These are phyloP conservation scores for Cossypha niveicapilla DNA, from an alignment of 2,797 vertebrate species.

Conservation along the genomic window DNA sequence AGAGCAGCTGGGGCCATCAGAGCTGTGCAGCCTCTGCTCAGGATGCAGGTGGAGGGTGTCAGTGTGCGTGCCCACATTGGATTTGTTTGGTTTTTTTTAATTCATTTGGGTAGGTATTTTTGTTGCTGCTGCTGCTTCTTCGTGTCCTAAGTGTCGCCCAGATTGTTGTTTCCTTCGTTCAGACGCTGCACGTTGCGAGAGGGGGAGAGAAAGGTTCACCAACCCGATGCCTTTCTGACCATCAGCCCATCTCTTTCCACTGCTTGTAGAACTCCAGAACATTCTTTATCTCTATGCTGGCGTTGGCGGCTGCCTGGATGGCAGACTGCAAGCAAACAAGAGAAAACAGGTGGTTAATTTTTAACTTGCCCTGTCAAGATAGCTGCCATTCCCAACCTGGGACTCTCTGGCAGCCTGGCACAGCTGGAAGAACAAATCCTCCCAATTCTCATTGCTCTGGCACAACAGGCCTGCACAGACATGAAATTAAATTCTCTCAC, in stretches of 20 bases:
- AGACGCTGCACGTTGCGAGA: slow-evolving; percentile 46
- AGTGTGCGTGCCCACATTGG: not conserved
- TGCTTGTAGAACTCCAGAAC: slow-evolving; percentile 94
- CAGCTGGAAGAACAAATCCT: not conserved
- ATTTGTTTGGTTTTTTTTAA: not conserved
- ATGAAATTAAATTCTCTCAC: not conserved
- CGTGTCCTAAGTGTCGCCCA: slow-evolving; percentile 30
- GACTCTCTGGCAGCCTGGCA: not conserved
- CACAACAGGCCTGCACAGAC: not conserved
- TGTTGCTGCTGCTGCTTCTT: slow-evolving; percentile 32
- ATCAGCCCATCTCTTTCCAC: slow-evolving; percentile 99
- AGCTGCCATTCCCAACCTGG: not conserved
- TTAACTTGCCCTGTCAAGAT: not conserved
- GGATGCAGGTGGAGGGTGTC: not conserved
- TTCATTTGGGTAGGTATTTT: not conserved
- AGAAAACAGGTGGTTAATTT: not conserved
- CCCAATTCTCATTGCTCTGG: not conserved
- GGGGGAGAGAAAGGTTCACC: slow-evolving; percentile 61
- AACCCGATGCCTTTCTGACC: not conserved
- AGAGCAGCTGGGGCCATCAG: not conserved
- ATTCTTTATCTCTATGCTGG: slow-evolving; percentile 92
- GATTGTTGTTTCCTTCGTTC: slow-evolving; percentile 32
- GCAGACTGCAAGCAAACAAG: slow-evolving; percentile 77
- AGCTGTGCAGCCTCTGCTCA: not conserved
- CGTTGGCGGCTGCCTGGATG: slow-evolving; percentile 81